phyloP scores from a whole-genome alignment of 2,888 invertebrate species.

The Drosophila robusta region DNA sequence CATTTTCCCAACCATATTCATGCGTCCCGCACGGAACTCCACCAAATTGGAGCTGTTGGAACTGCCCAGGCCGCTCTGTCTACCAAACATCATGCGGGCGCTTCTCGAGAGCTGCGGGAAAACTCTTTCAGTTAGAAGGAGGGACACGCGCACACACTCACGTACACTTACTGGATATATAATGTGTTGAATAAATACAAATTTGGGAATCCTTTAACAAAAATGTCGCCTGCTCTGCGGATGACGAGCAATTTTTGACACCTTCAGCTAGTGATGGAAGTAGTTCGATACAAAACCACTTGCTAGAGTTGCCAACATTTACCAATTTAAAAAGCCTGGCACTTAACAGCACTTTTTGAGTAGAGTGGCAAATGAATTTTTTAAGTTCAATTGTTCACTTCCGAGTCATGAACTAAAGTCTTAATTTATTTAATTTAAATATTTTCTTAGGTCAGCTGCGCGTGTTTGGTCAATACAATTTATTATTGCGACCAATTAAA shows the following conservation, averaged over 20 bases:
- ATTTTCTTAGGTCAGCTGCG: too few relatives aligned
- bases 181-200: slow-evolving; percentile 50
- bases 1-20: slow-evolving; percentile 95
- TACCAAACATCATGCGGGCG: slow-evolving; percentile 84
- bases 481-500: too few relatives aligned
- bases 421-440: too few relatives aligned
- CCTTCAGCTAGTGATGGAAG: slow-evolving; percentile 36
- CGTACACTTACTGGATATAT: slow-evolving; percentile 69
- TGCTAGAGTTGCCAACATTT: slow-evolving; percentile 21
- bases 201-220: slow-evolving; percentile 30
- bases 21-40: slow-evolving; percentile 98
- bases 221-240: slow-evolving; percentile 50
- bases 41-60: slow-evolving; percentile 95
- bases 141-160: not conserved
- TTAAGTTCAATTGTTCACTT: too few relatives aligned
- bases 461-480: too few relatives aligned
- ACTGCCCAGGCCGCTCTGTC: slow-evolving; percentile 89
- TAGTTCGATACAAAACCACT: slow-evolving; percentile 17
- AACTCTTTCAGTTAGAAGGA: not conserved
- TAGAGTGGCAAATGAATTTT: not conserved
- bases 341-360: slow-evolving; percentile 5
- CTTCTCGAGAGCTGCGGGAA: slow-evolving; percentile 67
- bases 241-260: slow-evolving; percentile 62
- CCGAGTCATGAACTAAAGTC: too few relatives aligned
- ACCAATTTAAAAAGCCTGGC: not conserved